Evolutionary conservation across 2,888 invertebrate genomes (phyloP), one percentile per base, ranked within the genome.

Genomic region (Saturnia pavonia): DNA sequence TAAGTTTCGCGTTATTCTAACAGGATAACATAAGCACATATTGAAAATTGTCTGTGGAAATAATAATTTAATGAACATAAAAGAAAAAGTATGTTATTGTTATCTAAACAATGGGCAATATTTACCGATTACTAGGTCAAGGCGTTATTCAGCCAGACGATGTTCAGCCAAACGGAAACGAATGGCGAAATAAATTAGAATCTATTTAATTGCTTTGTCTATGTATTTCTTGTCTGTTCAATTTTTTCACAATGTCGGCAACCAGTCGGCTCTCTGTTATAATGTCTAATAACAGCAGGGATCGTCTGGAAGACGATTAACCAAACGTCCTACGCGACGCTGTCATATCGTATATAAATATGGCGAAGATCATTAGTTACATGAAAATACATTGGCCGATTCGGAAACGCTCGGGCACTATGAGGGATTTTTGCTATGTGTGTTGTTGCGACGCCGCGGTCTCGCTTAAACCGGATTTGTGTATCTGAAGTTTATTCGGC

Each of bases 151-250:
- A 76, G 77, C 75, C 72, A 72, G 40, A 9, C 40, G 7, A 76
- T 85, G 85, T 72, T 82, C 84, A 85, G 72, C 72, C 82, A 85
- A n/a, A 66, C 68, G 83, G 85, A 88, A 88, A 87, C 69, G 66
- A 77, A 72, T 72, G 72, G 54, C 54, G 54, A 70, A 70, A 70
- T 54, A 42, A 54, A 70, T 60, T 27, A 27, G 57, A 60, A 14
- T 60, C 57, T 60, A 60, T 69, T 63, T 43, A 63, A 45, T 27
- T 60, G 57, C 42, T 27, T 60, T 69, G 60, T 22, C 63, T 27
- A 42, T n/a, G n/a, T n/a, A n/a, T n/a, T 68, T 54, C n/a, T 34
- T 65, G 65, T 51, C 25, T 34, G n/a, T n/a, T 48, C 14, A 27
- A 66, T n/a, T 65, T 66, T 25, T 51, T n/a, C 14, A 27, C 43